A percentile compares a stretch with the other conserved stretches of the same genome.
Conservation (phyloP, 2,113 vertebrate genomes). For the Falco punctatus region DNA sequence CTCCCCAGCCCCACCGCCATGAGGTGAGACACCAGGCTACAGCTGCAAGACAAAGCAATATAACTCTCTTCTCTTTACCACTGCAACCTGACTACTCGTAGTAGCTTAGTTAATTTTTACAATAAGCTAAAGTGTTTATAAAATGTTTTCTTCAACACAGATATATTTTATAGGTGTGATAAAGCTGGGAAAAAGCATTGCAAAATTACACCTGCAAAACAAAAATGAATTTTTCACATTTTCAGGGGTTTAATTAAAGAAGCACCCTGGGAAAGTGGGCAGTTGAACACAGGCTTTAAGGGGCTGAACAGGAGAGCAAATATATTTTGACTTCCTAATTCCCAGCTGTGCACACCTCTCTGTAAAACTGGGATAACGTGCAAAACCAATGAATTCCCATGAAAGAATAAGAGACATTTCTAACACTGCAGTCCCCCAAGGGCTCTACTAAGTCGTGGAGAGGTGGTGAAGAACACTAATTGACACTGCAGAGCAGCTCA, state of each 20-base stretch:
- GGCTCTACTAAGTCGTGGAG: not conserved
- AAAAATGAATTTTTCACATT: not conserved
- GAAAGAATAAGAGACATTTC: not conserved
- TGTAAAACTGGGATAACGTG: rapidly evolving
- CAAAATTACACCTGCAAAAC: not conserved
- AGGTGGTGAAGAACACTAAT: not conserved
- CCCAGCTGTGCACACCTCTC: not conserved
- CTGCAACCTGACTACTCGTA: not conserved
- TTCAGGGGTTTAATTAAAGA: not conserved
- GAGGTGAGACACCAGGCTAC: not conserved
- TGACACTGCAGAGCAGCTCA: not conserved
- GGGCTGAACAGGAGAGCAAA: not conserved
- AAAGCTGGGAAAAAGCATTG: not conserved
- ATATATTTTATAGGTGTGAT: not conserved
- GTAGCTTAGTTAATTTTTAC: not conserved
- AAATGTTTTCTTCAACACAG: not conserved
- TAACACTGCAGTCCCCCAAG: not conserved
- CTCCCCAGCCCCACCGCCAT: rapidly evolving
- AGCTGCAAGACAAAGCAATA: not conserved
- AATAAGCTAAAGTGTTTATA: not conserved
- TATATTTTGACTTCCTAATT: not conserved
- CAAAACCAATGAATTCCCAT: not conserved
- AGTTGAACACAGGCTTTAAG: not conserved
- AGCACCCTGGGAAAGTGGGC: not conserved
- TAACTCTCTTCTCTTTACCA: not conserved